Percentiles rank a stretch among this genome's conserved stretches.
phyloP scores from a whole-genome alignment of 2,888 invertebrate species.

The Leptopterna dolabrata region DNA sequence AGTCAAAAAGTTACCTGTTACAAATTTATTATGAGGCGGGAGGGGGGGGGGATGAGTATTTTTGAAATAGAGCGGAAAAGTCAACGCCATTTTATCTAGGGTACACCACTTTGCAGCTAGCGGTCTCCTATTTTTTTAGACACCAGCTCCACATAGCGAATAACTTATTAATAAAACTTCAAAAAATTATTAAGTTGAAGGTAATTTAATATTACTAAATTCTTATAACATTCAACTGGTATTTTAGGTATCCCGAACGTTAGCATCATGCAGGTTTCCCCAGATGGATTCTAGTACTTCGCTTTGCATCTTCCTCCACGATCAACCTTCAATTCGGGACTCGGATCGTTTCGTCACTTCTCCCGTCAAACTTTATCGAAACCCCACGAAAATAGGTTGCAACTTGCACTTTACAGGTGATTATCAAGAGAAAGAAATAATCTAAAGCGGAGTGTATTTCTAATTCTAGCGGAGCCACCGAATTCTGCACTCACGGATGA shows the following conservation, averaged over 20 bases:
- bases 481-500: background rate
- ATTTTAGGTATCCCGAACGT: background rate
- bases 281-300: background rate
- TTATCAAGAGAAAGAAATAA: background rate
- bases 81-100: no score
- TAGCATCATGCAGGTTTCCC: background rate
- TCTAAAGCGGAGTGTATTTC: constrained; percentile 8
- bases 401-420: background rate
- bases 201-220: no score
- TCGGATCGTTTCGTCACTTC: background rate
- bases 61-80: no score
- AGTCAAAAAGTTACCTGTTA: no score
- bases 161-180: no score
- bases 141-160: no score
- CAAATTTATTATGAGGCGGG: no score
- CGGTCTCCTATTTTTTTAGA: no score
- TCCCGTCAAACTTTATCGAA: background rate
- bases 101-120: no score
- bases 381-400: background rate
- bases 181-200: no score
- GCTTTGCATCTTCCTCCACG: background rate
- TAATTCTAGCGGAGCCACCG: background rate
- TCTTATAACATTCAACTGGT: no score
- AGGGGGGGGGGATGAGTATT: no score
- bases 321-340: background rate